Evolutionary conservation across 2,888 invertebrate genomes (phyloP).

Genomic region (Vandiemenella viatica): DNA sequence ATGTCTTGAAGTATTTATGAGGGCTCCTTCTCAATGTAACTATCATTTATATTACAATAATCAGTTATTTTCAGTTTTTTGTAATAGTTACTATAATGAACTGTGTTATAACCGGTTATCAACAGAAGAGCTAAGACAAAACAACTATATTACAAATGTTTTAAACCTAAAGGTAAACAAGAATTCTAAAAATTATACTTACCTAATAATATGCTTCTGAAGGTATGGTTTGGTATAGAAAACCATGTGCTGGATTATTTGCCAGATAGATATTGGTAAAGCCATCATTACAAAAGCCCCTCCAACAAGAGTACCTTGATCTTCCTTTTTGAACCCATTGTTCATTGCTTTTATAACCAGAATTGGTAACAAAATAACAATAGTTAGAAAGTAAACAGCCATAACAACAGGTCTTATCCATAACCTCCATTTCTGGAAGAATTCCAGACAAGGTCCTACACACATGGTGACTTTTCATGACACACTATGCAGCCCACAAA

Average conservation of each 20-base stretch:
- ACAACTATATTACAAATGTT: neutral
- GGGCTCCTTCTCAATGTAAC: no score
- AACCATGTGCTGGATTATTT: conserved; percentile 85
- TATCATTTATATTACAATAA: no score
- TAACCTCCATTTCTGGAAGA: conserved; percentile 47
- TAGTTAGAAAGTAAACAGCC: conserved; percentile 60
- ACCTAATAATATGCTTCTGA: conserved; percentile 89
- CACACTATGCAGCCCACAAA: neutral
- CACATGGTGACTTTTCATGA: no score
- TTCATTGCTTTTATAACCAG: conserved; percentile 64
- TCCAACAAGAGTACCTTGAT: conserved; percentile 69
- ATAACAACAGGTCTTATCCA: conserved; percentile 83
- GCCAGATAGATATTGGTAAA: conserved; percentile 85
- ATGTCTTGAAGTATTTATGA: no score
- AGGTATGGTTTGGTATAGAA: conserved; percentile 83
- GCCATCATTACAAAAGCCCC: conserved; percentile 85
- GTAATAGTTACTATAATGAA: no score
- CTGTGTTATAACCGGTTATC: neutral
- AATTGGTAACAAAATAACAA: conserved; percentile 71
- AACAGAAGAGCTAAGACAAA: neutral
- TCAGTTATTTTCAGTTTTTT: no score
- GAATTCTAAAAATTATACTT: conserved; percentile 16
- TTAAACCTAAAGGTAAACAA: neutral
- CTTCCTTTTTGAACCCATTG: conserved; percentile 61
- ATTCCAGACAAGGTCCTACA: neutral